phyloP scores from a whole-genome alignment of 2,113 vertebrate species.

The Phrynocephalus versicolor region DNA sequence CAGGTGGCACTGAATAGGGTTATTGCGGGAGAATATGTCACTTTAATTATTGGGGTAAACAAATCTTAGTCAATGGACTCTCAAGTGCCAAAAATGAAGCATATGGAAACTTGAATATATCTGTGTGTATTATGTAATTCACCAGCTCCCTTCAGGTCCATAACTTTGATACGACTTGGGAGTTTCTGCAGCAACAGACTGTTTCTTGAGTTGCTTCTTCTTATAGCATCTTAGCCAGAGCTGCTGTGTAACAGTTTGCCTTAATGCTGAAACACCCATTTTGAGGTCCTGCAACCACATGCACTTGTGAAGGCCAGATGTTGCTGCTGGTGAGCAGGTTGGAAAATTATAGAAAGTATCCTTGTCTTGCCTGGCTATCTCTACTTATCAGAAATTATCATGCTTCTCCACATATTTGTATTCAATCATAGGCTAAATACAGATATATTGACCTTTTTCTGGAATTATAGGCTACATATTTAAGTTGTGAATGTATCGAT shows the following conservation, averaged over 20 bases:
- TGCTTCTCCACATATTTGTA: too few relatives aligned
- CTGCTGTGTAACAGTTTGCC: background rate
- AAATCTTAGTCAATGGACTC: background rate
- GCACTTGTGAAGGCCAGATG: background rate
- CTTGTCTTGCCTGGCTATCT: background rate
- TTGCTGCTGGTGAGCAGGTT: background rate
- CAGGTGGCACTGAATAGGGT: too few relatives aligned
- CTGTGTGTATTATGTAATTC: too few relatives aligned
- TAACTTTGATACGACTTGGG: background rate
- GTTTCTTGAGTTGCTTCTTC: background rate
- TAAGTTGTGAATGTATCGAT: background rate
- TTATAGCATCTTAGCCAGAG: background rate
- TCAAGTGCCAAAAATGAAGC: background rate
- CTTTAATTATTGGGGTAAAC: background rate
- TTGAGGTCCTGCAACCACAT: background rate
- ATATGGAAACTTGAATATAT: background rate
- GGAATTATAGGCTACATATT: background rate
- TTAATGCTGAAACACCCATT: background rate
- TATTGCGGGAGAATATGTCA: too few relatives aligned
- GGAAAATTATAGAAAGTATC: background rate
- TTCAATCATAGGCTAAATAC: background rate
- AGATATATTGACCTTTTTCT: background rate
- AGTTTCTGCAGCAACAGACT: background rate
- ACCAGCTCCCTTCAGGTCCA: background rate
- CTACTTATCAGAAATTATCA: background rate